Conservation (phyloP, 1,140 invertebrate species). For the Elysia chlorotica region DNA sequence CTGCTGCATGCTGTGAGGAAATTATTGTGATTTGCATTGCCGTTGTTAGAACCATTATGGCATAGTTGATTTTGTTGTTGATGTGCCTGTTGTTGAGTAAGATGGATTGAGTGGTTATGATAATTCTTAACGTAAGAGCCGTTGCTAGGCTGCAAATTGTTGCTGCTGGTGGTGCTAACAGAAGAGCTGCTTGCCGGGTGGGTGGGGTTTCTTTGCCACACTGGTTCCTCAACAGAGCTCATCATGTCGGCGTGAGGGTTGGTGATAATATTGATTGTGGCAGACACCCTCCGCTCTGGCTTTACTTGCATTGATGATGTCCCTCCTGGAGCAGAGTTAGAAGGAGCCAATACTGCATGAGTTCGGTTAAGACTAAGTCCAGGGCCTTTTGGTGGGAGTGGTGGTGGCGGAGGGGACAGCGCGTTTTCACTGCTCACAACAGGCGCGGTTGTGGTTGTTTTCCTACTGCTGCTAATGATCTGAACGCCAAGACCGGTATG, state of each 20-base stretch:
- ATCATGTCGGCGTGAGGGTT: slow-evolving; percentile 56
- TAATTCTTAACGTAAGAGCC: too few species aligned
- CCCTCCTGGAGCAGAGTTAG: slow-evolving; percentile 38
- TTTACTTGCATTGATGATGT: too few species aligned
- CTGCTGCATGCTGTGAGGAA: too few species aligned
- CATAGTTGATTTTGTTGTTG: neutral
- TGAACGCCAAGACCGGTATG: neutral
- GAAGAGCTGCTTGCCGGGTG: slow-evolving; percentile 27
- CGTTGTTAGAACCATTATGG: too few species aligned
- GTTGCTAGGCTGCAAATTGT: too few species aligned
- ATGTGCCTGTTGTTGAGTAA: neutral
- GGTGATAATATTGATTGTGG: slow-evolving; percentile 55
- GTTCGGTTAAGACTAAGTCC: too few species aligned
- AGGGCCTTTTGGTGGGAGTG: too few species aligned
- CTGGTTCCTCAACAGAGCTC: slow-evolving; percentile 44
- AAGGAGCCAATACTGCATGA: too few species aligned
- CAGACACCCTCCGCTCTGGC: slow-evolving; percentile 42
- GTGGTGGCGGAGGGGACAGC: slow-evolving; percentile 35
- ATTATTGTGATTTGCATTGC: too few species aligned
- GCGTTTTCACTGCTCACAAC: slow-evolving; percentile 38
- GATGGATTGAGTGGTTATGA: too few species aligned
- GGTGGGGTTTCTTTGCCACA: slow-evolving; percentile 50
- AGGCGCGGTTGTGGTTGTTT: slow-evolving; percentile 22
- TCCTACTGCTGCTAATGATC: slow-evolving; percentile 7
- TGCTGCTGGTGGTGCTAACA: slow-evolving; percentile 43